Conservation (phyloP, 2,113 vertebrate species). For the Hippolais icterina region DNA sequence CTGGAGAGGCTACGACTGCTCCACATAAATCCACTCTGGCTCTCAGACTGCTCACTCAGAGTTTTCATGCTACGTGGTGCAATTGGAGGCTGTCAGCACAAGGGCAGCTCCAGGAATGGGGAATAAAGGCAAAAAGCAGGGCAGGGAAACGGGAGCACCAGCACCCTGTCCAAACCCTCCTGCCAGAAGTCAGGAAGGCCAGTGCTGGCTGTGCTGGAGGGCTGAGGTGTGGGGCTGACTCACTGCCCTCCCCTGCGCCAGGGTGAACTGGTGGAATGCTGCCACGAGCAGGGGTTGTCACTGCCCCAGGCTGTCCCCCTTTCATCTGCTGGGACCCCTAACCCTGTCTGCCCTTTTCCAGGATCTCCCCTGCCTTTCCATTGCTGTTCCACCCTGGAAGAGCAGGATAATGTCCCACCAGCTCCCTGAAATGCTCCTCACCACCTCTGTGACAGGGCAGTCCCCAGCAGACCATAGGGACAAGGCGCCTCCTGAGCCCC, state of each 20-base stretch:
- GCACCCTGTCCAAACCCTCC: neutral
- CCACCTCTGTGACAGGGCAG: neutral
- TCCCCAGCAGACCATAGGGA: neutral
- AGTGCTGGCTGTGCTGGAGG: rapidly evolving
- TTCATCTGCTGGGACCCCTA: neutral
- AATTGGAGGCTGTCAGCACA: rapidly evolving
- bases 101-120: rapidly evolving
- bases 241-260: neutral
- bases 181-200: neutral
- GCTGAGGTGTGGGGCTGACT: neutral
- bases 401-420: neutral
- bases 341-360: neutral
- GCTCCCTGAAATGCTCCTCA: neutral
- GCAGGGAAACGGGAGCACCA: neutral
- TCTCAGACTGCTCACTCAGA: neutral
- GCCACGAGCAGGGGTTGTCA: rapidly evolving
- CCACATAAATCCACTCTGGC: rapidly evolving
- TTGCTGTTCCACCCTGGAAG: neutral
- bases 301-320: neutral
- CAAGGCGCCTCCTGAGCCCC: neutral
- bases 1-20: rapidly evolving
- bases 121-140: neutral
- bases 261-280: neutral
- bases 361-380: neutral
- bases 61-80: neutral